These are phyloP conservation scores for Lasaia peninsularis DNA, from an alignment of 1,140 invertebrate genomes.

Conservation along the genomic window DNA sequence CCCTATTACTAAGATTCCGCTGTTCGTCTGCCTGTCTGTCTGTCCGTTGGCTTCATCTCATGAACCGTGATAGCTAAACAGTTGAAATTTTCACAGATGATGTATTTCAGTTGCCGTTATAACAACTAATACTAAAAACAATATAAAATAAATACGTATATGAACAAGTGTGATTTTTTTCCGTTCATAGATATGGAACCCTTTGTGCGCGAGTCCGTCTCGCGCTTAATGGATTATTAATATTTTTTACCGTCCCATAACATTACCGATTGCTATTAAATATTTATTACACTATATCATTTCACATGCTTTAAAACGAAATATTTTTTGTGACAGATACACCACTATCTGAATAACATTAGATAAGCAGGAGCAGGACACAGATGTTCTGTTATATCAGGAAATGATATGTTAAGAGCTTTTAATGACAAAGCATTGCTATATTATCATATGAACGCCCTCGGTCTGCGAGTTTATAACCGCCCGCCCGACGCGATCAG, in stretches of 20 bases:
- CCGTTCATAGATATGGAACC: no score
- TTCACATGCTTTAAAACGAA: background rate
- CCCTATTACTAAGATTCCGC: no score
- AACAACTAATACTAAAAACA: no score
- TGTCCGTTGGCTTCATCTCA: no score
- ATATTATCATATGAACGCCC: constrained; percentile 64
- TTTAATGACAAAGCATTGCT: constrained; percentile 61
- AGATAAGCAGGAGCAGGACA: constrained; percentile 25
- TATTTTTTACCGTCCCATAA: background rate
- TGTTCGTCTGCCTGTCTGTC: no score
- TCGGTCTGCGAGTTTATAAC: constrained; percentile 49
- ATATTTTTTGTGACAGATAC: background rate
- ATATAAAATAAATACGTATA: no score
- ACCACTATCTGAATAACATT: background rate
- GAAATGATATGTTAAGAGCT: constrained; percentile 56
- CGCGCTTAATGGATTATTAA: no score
- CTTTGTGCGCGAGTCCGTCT: no score
- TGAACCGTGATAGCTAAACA: no score
- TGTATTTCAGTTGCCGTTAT: no score
- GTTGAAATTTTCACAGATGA: no score
- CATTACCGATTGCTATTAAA: background rate
- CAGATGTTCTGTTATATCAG: constrained; percentile 57
- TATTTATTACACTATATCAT: background rate
- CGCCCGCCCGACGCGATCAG: constrained; percentile 37
- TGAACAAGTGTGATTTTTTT: no score